Percentiles rank a stretch among this genome's conserved stretches.
Evolutionary conservation across 2,888 invertebrate genomes (phyloP).

Genomic region (Protonemura montana): DNA sequence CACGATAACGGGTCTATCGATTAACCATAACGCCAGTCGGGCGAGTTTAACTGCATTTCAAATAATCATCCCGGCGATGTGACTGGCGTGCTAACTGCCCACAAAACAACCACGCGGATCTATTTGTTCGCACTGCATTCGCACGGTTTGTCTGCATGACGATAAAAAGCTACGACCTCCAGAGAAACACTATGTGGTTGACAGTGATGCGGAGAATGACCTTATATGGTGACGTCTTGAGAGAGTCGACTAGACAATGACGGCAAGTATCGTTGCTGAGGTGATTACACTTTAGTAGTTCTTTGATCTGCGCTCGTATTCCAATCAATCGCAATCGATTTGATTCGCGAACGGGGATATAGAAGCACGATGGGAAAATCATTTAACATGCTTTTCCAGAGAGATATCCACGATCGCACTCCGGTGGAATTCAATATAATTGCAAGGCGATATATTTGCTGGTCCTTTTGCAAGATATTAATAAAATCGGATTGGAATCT

Average conservation of each 20-base stretch:
- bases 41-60: slow-evolving; percentile 7
- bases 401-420: neutral
- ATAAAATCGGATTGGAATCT: neutral
- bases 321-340: neutral
- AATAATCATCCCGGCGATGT: neutral
- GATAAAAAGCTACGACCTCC: neutral
- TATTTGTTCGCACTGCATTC: neutral
- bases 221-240: neutral
- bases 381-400: neutral
- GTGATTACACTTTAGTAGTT: neutral
- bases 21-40: neutral
- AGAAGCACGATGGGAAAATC: neutral
- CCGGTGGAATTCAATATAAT: neutral
- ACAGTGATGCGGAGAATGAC: neutral
- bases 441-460: slow-evolving; percentile 2
- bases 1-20: neutral
- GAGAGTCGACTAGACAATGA: neutral
- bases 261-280: neutral
- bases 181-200: neutral
- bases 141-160: neutral
- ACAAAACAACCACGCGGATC: neutral
- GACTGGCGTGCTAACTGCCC: neutral
- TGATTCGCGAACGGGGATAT: neutral
- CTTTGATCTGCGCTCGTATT: neutral
- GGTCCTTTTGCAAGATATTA: neutral